A percentile compares a stretch with the other conserved stretches of the same genome.
phyloP scores from a whole-genome alignment of 2,888 invertebrate genomes.

The Trypoxylon attenuatum region DNA sequence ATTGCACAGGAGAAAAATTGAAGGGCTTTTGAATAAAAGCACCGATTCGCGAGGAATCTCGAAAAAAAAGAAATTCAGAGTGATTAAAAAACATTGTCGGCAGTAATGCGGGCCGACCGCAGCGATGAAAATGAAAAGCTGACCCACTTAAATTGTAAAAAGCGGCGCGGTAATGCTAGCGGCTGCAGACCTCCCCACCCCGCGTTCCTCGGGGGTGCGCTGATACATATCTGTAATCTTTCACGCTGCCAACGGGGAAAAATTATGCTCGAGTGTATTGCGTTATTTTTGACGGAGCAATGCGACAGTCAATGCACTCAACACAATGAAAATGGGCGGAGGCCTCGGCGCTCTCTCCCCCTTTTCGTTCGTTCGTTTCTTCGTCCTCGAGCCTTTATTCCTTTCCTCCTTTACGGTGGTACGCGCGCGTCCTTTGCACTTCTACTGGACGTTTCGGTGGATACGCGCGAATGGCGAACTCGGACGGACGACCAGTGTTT shows the following conservation, averaged over 20 bases:
- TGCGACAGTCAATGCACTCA: background rate
- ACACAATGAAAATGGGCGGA: background rate
- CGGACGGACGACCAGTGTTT: no score
- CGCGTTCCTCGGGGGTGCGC: background rate
- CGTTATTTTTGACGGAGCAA: background rate
- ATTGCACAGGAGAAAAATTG: background rate
- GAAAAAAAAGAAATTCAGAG: background rate
- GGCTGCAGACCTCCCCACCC: background rate
- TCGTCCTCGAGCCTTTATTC: background rate
- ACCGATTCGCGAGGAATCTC: background rate
- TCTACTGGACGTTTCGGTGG: no score
- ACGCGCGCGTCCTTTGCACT: background rate
- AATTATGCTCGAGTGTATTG: background rate
- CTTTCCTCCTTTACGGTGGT: background rate
- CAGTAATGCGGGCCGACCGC: background rate
- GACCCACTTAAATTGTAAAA: background rate
- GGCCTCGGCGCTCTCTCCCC: background rate
- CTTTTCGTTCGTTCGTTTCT: background rate
- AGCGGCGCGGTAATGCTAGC: background rate
- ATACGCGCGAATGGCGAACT: no score
- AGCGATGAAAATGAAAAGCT: background rate
- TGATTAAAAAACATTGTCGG: slow-evolving; percentile 1
- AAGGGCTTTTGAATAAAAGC: background rate
- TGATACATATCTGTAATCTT: background rate
- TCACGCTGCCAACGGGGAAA: background rate